Conservation (phyloP, 1,140 invertebrate genomes). For the Zelostemma sp. region DNA sequence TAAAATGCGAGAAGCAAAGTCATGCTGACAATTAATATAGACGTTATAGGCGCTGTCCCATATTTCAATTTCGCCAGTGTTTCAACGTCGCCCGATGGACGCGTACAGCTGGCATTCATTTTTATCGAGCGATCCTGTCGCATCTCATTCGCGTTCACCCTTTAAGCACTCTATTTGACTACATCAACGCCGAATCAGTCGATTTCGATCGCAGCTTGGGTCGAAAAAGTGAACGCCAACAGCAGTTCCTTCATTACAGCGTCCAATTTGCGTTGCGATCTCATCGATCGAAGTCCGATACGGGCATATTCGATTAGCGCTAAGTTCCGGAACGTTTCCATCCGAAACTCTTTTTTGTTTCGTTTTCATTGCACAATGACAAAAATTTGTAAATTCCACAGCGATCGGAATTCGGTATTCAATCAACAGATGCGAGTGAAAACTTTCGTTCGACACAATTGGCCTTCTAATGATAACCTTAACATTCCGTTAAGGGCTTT, state of each 20-base stretch:
- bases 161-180: slow-evolving; percentile 30
- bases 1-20: no score
- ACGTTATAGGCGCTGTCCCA: slow-evolving; percentile 4
- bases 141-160: slow-evolving; percentile 5
- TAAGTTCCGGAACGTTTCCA: not conserved
- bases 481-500: slow-evolving; percentile 11
- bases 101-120: slow-evolving; percentile 19
- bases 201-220: not conserved
- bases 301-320: slow-evolving; percentile 3
- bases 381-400: not conserved
- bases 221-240: not conserved
- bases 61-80: slow-evolving; percentile 24
- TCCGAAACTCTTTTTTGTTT: not conserved
- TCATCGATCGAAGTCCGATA: slow-evolving; percentile 7
- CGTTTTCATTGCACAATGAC: no score
- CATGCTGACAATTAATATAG: not conserved
- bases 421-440: not conserved
- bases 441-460: slow-evolving; percentile 7
- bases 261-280: slow-evolving; percentile 11
- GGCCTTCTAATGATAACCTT: slow-evolving; percentile 14
- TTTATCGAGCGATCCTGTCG: slow-evolving; percentile 22
- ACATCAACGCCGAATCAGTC: slow-evolving; percentile 9
- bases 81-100: slow-evolving; percentile 7
- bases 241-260: not conserved
- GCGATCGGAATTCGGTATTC: not conserved